These are phyloP conservation scores for Bos javanicus DNA, from an alignment of 2,113 vertebrate genomes.

Conservation along the genomic window DNA sequence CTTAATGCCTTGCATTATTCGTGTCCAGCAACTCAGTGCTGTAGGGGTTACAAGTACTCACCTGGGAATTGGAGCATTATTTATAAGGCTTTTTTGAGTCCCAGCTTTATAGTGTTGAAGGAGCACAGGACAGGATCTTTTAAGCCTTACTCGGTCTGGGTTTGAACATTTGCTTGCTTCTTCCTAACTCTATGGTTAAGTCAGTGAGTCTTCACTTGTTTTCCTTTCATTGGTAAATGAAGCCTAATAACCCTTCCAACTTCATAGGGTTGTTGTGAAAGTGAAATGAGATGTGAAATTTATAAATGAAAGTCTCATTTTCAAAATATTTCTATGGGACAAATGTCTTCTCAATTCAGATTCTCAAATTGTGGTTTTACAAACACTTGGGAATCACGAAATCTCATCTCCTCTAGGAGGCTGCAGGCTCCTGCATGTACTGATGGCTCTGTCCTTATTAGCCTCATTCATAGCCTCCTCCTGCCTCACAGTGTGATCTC, in stretches of 20 bases:
- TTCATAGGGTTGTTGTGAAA: neutral
- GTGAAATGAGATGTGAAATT: conserved; percentile 20
- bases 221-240: neutral
- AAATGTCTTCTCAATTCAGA: neutral
- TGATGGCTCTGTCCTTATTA: neutral
- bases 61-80: neutral
- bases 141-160: neutral
- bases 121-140: neutral
- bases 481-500: neutral
- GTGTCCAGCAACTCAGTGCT: neutral
- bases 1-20: neutral
- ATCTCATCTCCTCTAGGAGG: neutral
- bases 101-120: neutral
- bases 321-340: neutral
- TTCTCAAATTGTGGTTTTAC: neutral
- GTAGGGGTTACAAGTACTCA: neutral
- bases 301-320: conserved; percentile 37
- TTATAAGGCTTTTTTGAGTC: neutral
- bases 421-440: neutral
- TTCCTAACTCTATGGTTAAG: neutral
- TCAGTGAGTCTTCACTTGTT: neutral
- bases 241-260: neutral
- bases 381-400: neutral
- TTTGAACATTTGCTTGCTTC: neutral
- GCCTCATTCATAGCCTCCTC: neutral